These are phyloP conservation scores for Habrosyne pyritoides DNA, from an alignment of 2,888 invertebrate genomes.

Conservation along the genomic window DNA sequence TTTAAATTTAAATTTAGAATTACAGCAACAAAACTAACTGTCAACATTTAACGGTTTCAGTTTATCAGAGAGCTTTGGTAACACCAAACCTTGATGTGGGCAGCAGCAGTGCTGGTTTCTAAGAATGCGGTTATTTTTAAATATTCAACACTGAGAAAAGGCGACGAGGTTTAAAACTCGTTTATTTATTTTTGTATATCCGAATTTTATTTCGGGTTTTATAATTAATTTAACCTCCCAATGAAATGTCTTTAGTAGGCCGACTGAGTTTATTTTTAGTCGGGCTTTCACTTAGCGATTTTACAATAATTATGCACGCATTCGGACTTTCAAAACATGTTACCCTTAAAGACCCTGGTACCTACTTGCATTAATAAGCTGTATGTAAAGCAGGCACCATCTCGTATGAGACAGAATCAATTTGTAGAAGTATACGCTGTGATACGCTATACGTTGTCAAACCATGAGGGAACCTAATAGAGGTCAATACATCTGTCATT, in stretches of 20 bases:
- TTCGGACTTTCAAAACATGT: too few species aligned
- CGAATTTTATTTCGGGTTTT: background rate
- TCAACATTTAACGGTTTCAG: too few species aligned
- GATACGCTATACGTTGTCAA: background rate
- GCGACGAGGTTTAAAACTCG: background rate
- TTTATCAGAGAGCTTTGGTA: background rate
- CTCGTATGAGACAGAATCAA: background rate
- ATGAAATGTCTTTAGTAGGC: background rate
- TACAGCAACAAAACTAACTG: too few species aligned
- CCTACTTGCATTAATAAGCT: background rate
- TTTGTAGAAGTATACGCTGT: background rate
- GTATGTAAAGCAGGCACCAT: too few species aligned
- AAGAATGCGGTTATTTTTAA: constrained; percentile 4
- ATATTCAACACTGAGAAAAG: background rate
- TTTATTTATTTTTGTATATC: background rate
- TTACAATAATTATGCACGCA: too few species aligned
- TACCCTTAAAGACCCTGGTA: too few species aligned
- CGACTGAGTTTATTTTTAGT: background rate
- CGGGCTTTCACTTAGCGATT: background rate
- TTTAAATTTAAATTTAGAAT: too few species aligned
- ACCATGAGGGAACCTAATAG: background rate
- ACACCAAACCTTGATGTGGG: background rate
- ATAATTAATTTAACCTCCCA: background rate
- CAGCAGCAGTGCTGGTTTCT: background rate
- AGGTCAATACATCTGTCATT: background rate